phyloP scores from a whole-genome alignment of 2,113 vertebrate genomes.

The Xenopus laevis region DNA sequence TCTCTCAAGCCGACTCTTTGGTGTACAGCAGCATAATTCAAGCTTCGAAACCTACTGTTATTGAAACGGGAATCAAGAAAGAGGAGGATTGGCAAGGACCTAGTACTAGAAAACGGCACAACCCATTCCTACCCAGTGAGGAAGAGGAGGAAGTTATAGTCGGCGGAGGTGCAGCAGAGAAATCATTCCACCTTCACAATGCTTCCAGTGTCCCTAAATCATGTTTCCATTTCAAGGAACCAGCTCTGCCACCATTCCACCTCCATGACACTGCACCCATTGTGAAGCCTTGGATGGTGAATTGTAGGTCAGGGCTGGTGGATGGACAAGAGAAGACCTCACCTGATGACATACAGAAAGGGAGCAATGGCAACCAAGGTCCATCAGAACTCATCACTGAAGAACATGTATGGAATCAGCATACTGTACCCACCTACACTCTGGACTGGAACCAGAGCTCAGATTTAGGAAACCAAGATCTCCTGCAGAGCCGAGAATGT shows the following conservation, averaged over 20 bases:
- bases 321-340: constrained; percentile 67
- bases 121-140: constrained; percentile 83
- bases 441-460: constrained; percentile 84
- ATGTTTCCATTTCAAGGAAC: constrained; percentile 75
- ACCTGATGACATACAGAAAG: constrained; percentile 47
- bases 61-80: constrained; percentile 53
- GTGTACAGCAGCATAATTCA: constrained; percentile 84
- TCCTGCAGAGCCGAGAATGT: constrained; percentile 58
- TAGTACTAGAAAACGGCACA: constrained; percentile 64
- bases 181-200: constrained; percentile 85
- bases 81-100: constrained; percentile 56
- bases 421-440: constrained; percentile 79
- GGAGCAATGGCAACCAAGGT: constrained; percentile 47
- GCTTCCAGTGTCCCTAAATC: constrained; percentile 55
- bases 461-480: constrained; percentile 63
- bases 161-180: constrained; percentile 57
- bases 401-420: constrained; percentile 67
- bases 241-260: constrained; percentile 69
- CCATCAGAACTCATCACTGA: constrained; percentile 57
- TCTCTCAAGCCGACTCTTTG: constrained; percentile 81
- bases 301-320: constrained; percentile 56
- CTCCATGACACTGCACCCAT: constrained; percentile 63
- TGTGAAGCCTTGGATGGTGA: constrained; percentile 63
- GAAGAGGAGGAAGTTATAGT: constrained; percentile 63
- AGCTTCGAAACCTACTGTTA: constrained; percentile 49